A percentile compares a stretch with the other conserved stretches of the same genome.
phyloP scores from a whole-genome alignment of 2,113 vertebrate genomes.

The Parus major region DNA sequence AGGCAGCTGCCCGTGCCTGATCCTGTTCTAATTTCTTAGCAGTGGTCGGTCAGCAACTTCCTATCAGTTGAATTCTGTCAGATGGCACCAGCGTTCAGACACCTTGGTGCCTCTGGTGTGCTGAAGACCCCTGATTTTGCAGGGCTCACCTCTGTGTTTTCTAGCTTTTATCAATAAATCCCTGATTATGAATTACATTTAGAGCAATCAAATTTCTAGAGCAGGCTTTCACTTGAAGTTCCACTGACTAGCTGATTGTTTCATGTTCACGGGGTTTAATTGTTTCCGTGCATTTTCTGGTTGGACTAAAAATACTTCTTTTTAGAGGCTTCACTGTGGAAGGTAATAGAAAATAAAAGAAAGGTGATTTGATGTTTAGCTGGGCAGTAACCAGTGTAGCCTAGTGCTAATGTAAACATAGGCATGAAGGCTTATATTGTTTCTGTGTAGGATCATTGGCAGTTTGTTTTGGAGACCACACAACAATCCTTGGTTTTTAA shows the following conservation, averaged over 20 bases:
- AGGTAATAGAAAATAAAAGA: neutral
- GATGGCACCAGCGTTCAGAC: neutral
- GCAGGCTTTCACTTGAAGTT: neutral
- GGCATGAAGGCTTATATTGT: neutral
- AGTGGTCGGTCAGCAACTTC: neutral
- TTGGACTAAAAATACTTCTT: neutral
- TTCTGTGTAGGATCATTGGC: neutral
- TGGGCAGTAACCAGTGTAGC: neutral
- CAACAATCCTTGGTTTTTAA: neutral
- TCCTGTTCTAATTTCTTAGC: conserved; percentile 20
- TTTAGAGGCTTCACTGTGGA: neutral
- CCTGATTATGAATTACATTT: neutral
- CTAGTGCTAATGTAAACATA: neutral
- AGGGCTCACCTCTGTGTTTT: neutral
- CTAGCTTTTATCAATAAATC: neutral
- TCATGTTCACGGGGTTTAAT: neutral
- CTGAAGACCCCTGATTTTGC: accelerated
- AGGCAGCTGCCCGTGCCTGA: conserved; percentile 41
- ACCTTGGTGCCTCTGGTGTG: neutral
- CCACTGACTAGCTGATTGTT: neutral
- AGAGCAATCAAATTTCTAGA: neutral
- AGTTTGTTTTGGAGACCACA: conserved; percentile 38
- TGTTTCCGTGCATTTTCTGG: neutral
- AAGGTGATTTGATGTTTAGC: neutral
- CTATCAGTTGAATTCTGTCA: neutral